A percentile compares a stretch with the other conserved stretches of the same genome.
These are phyloP conservation scores for Agrochola lychnidis DNA, from an alignment of 2,888 invertebrate genomes.

Conservation along the genomic window DNA sequence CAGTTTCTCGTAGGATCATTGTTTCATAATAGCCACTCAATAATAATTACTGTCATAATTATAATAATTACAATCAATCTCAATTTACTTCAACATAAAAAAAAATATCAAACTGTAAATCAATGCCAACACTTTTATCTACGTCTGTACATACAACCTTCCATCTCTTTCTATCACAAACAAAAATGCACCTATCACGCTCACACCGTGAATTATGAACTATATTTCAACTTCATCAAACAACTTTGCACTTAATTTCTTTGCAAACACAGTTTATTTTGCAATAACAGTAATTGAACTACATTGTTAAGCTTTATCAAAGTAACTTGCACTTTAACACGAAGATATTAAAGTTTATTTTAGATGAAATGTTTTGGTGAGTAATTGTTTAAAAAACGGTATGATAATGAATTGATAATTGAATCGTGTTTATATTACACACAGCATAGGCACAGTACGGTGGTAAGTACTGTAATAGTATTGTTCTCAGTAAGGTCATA, in stretches of 20 bases:
- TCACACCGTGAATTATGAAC: slow-evolving; percentile 37
- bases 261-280: neutral
- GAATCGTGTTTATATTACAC: slow-evolving; percentile 15
- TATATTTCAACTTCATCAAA: neutral
- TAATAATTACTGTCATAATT: neutral
- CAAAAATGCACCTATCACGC: slow-evolving; percentile 25
- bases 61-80: slow-evolving; percentile 16
- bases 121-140: slow-evolving; percentile 49
- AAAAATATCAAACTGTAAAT: neutral
- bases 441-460: slow-evolving; percentile 8
- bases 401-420: slow-evolving; percentile 43
- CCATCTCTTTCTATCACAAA: slow-evolving; percentile 53
- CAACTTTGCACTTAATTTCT: slow-evolving; percentile 17
- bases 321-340: neutral
- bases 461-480: neutral
- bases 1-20: neutral
- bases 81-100: slow-evolving; percentile 1
- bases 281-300: neutral
- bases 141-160: slow-evolving; percentile 36
- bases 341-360: neutral
- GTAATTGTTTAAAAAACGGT: slow-evolving; percentile 56
- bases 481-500: neutral
- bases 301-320: neutral
- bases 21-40: neutral
- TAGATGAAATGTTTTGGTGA: slow-evolving; percentile 29